Evolutionary conservation across 2,797 vertebrate genomes (phyloP), one percentile per base, ranked within the genome.

Genomic region (Gouania willdenowi): DNA sequence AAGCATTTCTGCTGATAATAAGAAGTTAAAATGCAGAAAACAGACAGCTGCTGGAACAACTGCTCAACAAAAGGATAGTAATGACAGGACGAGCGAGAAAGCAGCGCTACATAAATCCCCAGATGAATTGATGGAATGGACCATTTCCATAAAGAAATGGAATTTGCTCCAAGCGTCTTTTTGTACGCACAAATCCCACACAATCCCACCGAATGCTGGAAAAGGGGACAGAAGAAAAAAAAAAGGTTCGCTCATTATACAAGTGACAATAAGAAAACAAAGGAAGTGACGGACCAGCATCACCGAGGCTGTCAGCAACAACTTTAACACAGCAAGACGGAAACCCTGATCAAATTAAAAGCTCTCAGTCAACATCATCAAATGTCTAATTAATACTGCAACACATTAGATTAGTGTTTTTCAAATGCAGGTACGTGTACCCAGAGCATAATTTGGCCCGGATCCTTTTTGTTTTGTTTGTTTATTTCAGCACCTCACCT

Each of bases 101-200:
- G 65, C 14, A n/a, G 3, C 37, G 26, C 49, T 31, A 37, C 56
- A 66, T 70, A 75, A 79, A 75, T 62, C 72, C 56, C 53, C 2
- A 21, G 24, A 70, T 70, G 63, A 74, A 71, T 62, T 66, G 59
- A 66, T 61, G 27, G 59, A 68, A 40, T 62, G 53, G 39, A 30
- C 45, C 36, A 71, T 79, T 81, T 70, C 69, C 55, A 71, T 72
- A 73, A 76, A 75, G 49, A 65, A 69, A 75, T 66, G 58, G 69
- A 71, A 68, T 71, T 57, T 55, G 29, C 54, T 56, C 44, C 28
- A 13, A 56, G 65, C 32, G 0, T 66, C 46, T 59, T 72, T 73
- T 72, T 61, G 42, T 43, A 14, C 31, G 41, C 33, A 28, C 75
- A 81, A 77, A 79, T 80, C 68, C 62, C 16, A 7, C 36, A 36